Conservation (phyloP, 2,888 invertebrate genomes). For the Heliconius erato region DNA sequence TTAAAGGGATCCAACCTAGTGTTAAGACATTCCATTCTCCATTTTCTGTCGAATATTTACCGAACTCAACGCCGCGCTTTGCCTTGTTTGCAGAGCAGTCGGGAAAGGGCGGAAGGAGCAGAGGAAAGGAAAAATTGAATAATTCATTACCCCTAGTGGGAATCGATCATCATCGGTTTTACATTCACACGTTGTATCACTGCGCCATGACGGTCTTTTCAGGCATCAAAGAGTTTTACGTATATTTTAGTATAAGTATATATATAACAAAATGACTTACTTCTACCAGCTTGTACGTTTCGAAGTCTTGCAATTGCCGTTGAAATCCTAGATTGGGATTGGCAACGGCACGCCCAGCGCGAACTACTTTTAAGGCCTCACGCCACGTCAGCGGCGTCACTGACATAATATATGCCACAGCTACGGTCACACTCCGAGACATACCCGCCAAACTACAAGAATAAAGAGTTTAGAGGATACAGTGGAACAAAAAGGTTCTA, state of each 20-base stretch:
- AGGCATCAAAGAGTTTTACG: neutral
- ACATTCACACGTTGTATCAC: too few species aligned
- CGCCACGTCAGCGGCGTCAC: constrained; percentile 96
- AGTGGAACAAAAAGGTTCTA: neutral
- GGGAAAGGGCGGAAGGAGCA: too few species aligned
- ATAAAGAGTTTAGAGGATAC: constrained; percentile 22
- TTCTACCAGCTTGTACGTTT: constrained; percentile 91
- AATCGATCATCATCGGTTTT: too few species aligned
- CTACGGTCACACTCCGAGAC: constrained; percentile 98
- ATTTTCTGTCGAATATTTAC: too few species aligned
- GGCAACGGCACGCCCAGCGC: constrained; percentile 96
- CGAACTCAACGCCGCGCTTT: too few species aligned
- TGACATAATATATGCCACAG: constrained; percentile 98
- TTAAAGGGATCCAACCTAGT: too few species aligned
- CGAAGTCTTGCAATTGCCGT: constrained; percentile 96
- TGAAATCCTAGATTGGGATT: constrained; percentile 99
- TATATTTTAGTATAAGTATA: too few species aligned
- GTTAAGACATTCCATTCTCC: too few species aligned
- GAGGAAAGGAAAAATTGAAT: too few species aligned
- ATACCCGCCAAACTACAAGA: constrained; percentile 94
- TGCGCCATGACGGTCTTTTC: too few species aligned
- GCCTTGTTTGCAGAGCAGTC: too few species aligned
- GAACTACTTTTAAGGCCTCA: constrained; percentile 96
- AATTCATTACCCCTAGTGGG: too few species aligned
- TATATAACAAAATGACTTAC: constrained; percentile 73